A percentile compares a stretch with the other conserved stretches of the same genome.
Conservation (phyloP, 2,888 invertebrate genomes). For the Hypercompe scribonia region DNA sequence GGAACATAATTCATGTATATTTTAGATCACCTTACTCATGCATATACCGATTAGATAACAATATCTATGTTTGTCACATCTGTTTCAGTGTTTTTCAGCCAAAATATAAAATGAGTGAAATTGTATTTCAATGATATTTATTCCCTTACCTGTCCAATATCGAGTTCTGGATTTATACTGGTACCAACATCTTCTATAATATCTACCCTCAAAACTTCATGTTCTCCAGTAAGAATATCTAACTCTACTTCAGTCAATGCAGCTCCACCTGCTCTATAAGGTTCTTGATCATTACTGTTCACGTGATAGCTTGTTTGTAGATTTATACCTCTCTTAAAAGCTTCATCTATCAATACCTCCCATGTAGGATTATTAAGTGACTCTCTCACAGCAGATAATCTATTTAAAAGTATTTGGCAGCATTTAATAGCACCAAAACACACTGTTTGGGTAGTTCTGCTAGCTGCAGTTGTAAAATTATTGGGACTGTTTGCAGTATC, state of each 20-base stretch:
- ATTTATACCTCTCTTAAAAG: constrained; percentile 71
- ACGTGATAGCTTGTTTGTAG: constrained; percentile 70
- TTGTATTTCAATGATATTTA: background rate
- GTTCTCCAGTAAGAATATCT: constrained; percentile 91
- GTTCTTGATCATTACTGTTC: constrained; percentile 61
- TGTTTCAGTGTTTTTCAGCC: background rate
- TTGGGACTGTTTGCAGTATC: constrained; percentile 89
- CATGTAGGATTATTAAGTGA: constrained; percentile 79
- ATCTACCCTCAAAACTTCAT: constrained; percentile 88
- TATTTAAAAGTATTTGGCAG: constrained; percentile 82
- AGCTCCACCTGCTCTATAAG: constrained; percentile 83
- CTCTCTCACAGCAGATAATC: constrained; percentile 77
- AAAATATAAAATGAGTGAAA: background rate
- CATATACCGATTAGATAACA: background rate
- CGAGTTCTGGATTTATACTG: constrained; percentile 89
- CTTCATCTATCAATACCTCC: constrained; percentile 82
- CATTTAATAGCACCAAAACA: constrained; percentile 73
- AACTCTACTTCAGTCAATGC: constrained; percentile 89
- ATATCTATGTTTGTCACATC: background rate
- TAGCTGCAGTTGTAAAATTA: constrained; percentile 88
- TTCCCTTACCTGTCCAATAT: constrained; percentile 87
- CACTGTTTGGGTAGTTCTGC: constrained; percentile 72
- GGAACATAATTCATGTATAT: too few relatives aligned
- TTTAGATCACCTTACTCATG: too few relatives aligned
- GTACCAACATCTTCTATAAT: constrained; percentile 89